Conservation (phyloP, 2,888 invertebrate genomes). For the Lithophane semibrunnea region DNA sequence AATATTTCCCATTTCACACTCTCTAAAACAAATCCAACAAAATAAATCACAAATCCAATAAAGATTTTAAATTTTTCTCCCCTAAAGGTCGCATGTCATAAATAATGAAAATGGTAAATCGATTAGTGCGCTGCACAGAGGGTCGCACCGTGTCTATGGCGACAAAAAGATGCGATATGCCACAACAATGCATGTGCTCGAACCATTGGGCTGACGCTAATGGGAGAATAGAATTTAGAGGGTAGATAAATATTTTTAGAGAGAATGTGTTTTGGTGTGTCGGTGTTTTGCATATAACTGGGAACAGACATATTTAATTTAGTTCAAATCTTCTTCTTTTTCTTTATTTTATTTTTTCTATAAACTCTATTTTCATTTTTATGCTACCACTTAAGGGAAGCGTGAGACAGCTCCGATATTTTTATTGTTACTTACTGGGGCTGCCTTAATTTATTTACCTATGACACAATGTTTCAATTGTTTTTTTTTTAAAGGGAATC, state of each 20-base stretch:
- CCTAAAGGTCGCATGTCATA: conserved; percentile 52
- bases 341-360: too few species aligned
- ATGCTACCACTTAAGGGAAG: too few species aligned
- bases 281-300: background rate
- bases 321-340: too few species aligned
- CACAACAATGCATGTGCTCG: conserved; percentile 65
- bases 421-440: too few species aligned
- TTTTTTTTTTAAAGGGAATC: too few species aligned
- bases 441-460: too few species aligned
- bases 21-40: conserved; percentile 35
- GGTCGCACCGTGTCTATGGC: conserved; percentile 63
- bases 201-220: conserved; percentile 63
- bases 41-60: conserved; percentile 16
- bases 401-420: too few species aligned
- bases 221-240: conserved; percentile 46
- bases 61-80: conserved; percentile 40
- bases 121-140: conserved; percentile 66
- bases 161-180: conserved; percentile 62
- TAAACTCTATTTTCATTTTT: too few species aligned
- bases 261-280: background rate
- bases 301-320: background rate
- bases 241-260: conserved; percentile 40
- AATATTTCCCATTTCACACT: conserved; percentile 38
- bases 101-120: conserved; percentile 69
- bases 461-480: too few species aligned